These are phyloP conservation scores for Melanocharis versteri DNA, from an alignment of 2,113 vertebrate genomes.

Conservation along the genomic window DNA sequence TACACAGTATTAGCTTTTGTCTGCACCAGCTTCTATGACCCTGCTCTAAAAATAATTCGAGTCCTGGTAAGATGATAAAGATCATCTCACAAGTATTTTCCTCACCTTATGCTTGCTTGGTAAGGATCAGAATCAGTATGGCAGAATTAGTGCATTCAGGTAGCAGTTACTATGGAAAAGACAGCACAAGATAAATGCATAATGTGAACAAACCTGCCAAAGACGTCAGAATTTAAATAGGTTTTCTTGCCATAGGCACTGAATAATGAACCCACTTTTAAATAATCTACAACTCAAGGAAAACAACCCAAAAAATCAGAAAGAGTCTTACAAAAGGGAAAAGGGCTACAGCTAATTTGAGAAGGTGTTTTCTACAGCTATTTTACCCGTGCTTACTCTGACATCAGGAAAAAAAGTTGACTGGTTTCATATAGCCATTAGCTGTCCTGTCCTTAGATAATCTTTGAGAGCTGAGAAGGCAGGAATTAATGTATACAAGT, in stretches of 20 bases:
- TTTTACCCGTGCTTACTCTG: neutral
- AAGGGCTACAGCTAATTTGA: neutral
- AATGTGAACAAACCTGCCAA: neutral
- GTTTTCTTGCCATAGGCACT: neutral
- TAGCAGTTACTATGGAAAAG: neutral
- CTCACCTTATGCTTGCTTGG: neutral
- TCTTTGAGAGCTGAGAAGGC: neutral
- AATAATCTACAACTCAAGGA: neutral
- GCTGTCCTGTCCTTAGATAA: neutral
- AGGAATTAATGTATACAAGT: neutral
- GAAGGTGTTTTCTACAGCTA: neutral
- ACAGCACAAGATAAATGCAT: neutral
- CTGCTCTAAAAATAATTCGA: neutral
- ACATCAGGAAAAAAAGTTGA: neutral
- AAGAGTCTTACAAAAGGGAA: neutral
- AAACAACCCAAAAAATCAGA: neutral
- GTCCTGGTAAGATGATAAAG: neutral
- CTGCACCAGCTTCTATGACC: neutral
- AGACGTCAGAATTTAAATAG: neutral
- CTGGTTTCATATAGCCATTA: neutral
- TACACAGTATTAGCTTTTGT: neutral
- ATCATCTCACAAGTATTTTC: neutral
- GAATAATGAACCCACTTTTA: neutral
- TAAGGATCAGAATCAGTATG: neutral
- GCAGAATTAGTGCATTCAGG: neutral